Base-by-base conservation (phyloP, 2,888 invertebrate species). In the Euplexia lucipara region DNA sequence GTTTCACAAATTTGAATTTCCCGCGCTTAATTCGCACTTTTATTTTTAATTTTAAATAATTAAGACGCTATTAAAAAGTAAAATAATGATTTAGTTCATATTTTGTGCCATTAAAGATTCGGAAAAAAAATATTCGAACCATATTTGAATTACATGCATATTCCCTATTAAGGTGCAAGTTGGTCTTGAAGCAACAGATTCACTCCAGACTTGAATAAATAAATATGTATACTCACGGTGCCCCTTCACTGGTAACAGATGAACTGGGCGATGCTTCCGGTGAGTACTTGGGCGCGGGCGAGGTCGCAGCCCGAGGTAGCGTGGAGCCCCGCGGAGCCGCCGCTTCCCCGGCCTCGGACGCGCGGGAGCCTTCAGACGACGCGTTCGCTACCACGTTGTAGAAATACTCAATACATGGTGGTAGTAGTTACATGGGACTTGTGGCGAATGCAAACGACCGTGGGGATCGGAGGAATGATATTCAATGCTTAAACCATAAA, bases 251-350 rank as follows among this genome's bases (percentile, higher is more conserved):
- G 37, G 98, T 98, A 60, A 98, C 98, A 60, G 98, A 98, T 75
- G 98, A 98, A 86, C 98, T 98, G 74, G 98, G 98, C 78, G 98
- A 98, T 54, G 97, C 98, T 83, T 98, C 98, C 39, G 97, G 97
- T 61, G 97, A 97, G 91, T 96, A 97, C 93, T 98, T 98, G 72
- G 92, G 94, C 41, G 92, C 91, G 2, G 93, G 93, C 22, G 93
- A 92, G 0, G 93, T 92, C 1, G 93, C 95, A 2, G 93, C 92
- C 3, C 94, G 87, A 0, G 94, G 95, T 52, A 94, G 79, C 2
- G 95, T 95, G 49, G 93, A 92, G 18, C 93, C 95, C 0, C 92
- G 90, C 6, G 91, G 90, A 5, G 93, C 93, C 49, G 90, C 93
- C 39, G 92, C 92, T 78, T 96, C 95, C 44, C 96, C 96, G 16